Base-by-base conservation (phyloP, 2,888 invertebrate genomes). In the Eilema griseolum region DNA sequence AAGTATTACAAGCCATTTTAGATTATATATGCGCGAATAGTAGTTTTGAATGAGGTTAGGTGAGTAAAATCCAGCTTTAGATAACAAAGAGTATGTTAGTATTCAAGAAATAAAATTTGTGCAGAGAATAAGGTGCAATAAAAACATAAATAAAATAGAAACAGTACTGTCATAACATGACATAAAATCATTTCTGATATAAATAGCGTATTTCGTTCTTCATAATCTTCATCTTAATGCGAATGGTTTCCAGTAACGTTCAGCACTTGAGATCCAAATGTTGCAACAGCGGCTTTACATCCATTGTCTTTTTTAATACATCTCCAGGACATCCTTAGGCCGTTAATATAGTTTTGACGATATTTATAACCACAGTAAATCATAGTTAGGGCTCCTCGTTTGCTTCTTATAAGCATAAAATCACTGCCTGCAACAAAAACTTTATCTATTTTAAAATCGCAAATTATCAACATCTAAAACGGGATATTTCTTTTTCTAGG, bases 361-460 rank as follows among this genome's bases (percentile, higher is more conserved):
- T 82, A 83, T 61, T 77, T 84, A 46, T 69, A 83, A 16, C 79
- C 79, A n/a, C 72, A 63, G 28, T 75, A 66, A 16, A 76, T 41
- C 61, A 83, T 64, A 37, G 80, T 73, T 0, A 73, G n/a, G 0
- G 83, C 83, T 11, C 83, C 84, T 5, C 84, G 67, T 59, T 66
- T 75, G 61, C 79, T 80, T 66, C 31, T 82, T 33, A 28, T 23
- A 46, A 61, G 11, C 10, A 26, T 16, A 31, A 61, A 67, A 46
- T 60, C 20, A 31, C 1, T 26, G 3, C 16, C 46, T 67, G 67
- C 3, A 52, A 65, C 28, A 52, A 56, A 52, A 23, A 8, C 46
- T 24, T 23, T 0, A 31, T 23, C 14, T 23, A 23, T 23, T 12
- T 57, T 37, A 66, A 11, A 33, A 26, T 81, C 73, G 73, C 73